These are phyloP conservation scores for Nannospalax galili DNA, from an alignment of 2,113 vertebrate genomes.

Conservation along the genomic window DNA sequence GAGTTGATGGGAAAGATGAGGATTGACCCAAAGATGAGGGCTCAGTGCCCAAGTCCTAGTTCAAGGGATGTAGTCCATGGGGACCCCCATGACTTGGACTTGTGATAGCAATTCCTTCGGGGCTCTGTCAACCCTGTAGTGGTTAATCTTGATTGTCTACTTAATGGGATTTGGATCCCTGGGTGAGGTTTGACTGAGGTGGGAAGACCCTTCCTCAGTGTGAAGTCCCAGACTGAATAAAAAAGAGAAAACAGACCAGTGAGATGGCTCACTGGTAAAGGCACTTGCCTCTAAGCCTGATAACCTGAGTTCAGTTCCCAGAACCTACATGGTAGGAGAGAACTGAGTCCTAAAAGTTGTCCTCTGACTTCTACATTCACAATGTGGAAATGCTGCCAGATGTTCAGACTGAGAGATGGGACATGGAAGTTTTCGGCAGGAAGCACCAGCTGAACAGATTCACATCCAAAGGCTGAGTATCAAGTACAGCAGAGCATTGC, in stretches of 20 bases:
- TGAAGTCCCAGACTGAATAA: background rate
- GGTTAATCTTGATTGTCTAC: background rate
- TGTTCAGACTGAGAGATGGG: no score
- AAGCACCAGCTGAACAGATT: no score
- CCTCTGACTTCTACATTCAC: no score
- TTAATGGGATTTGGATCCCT: background rate
- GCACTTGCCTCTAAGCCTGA: no score
- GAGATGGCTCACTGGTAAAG: no score
- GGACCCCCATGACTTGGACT: background rate
- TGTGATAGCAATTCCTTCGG: background rate
- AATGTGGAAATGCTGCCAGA: no score
- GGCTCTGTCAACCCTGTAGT: background rate
- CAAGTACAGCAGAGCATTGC: no score
- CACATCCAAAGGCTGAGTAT: no score
- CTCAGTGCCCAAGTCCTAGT: background rate
- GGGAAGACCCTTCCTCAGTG: background rate
- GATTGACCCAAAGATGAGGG: background rate
- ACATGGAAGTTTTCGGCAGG: no score
- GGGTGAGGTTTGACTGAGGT: background rate
- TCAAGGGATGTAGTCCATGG: background rate
- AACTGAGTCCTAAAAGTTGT: no score
- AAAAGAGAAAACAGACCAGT: background rate
- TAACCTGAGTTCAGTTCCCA: no score
- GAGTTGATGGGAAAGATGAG: background rate
- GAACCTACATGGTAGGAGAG: no score